Evolutionary conservation across 2,888 invertebrate species (phyloP).

Genomic region (Saturnia japonica): DNA sequence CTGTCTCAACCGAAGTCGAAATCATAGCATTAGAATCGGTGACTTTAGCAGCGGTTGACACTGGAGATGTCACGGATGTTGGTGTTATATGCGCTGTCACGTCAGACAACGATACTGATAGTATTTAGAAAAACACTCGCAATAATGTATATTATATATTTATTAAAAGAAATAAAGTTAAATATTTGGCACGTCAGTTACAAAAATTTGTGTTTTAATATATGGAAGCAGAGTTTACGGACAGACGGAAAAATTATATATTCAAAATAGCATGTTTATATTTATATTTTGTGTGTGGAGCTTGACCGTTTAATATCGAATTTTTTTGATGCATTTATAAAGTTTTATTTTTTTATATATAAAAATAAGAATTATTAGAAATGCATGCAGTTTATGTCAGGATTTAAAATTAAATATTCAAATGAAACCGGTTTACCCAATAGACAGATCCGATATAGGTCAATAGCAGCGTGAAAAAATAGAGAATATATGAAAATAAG

Average conservation of each 20-base stretch:
- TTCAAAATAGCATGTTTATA: conserved; percentile 77
- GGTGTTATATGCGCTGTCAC: conserved; percentile 79
- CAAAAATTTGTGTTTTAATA: conserved; percentile 59
- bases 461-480: conserved; percentile 74
- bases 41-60: conserved; percentile 65
- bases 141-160: conserved; percentile 46
- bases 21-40: conserved; percentile 58
- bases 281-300: conserved; percentile 78
- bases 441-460: conserved; percentile 73
- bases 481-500: conserved; percentile 75
- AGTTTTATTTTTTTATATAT: conserved; percentile 37
- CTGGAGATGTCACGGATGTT: conserved; percentile 73
- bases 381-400: conserved; percentile 58
- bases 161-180: conserved; percentile 58
- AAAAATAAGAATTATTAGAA: conserved; percentile 39
- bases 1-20: conserved; percentile 71
- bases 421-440: conserved; percentile 67
- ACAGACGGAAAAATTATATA: conserved; percentile 49
- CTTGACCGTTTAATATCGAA: conserved; percentile 73
- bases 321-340: conserved; percentile 71
- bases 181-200: conserved; percentile 62
- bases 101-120: conserved; percentile 79
- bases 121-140: conserved; percentile 24
- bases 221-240: conserved; percentile 55
- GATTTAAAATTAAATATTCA: conserved; percentile 43